Conservation (phyloP, 64 coral and sea anemone species). For the Stichodactyla helianthus region DNA sequence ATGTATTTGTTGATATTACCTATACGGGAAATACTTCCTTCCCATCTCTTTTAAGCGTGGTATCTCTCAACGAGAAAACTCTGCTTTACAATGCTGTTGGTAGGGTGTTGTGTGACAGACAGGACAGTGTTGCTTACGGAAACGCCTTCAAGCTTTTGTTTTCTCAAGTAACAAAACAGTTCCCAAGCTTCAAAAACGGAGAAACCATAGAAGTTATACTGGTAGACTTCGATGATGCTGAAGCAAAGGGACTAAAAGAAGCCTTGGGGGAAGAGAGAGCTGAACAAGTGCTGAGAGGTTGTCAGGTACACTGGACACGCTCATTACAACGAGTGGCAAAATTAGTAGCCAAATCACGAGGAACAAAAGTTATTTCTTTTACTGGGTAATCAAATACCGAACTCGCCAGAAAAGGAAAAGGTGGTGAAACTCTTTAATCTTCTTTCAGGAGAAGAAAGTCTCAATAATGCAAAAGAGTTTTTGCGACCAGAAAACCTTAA, state of each 20-base stretch:
- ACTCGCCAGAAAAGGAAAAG: conserved; percentile 27
- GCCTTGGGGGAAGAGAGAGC: conserved; percentile 22
- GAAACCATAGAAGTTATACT: not conserved
- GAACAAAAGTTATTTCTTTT: conserved; percentile 28
- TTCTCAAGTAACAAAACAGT: too few species aligned
- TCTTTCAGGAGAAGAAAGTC: conserved; percentile 29
- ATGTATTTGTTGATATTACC: too few species aligned
- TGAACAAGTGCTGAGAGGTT: conserved; percentile 37
- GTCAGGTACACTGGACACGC: conserved; percentile 46
- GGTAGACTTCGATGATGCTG: not conserved
- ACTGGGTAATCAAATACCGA: conserved; percentile 25
- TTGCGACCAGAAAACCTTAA: not conserved
- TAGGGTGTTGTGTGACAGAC: too few species aligned
- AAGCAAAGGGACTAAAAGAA: not conserved
- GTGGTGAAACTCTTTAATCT: conserved; percentile 14
- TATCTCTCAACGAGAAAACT: too few species aligned
- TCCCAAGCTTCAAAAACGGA: not conserved
- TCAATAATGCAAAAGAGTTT: too few species aligned
- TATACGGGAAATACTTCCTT: too few species aligned
- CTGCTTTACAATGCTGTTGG: too few species aligned
- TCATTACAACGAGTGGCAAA: conserved; percentile 45
- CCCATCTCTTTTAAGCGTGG: too few species aligned
- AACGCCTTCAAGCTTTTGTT: too few species aligned
- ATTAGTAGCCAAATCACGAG: conserved; percentile 30
- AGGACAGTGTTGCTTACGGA: too few species aligned